Conservation (phyloP, 2,888 invertebrate species). For the Epinotia demarniana region DNA sequence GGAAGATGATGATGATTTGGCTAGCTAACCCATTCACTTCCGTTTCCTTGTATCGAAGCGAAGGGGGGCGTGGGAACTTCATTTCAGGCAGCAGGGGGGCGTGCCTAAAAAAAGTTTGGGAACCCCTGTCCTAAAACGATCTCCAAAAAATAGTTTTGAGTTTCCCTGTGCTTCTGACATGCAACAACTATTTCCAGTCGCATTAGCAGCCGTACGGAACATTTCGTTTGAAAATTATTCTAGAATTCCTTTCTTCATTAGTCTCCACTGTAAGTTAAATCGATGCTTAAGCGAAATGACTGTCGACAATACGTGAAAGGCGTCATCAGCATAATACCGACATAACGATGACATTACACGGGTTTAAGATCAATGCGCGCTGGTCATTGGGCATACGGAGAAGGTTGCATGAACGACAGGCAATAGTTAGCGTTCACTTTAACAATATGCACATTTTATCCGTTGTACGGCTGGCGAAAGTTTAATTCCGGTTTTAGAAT, state of each 20-base stretch:
- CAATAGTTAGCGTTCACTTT: constrained; percentile 1
- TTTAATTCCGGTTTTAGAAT: constrained; percentile 37
- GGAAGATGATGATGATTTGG: too few species aligned
- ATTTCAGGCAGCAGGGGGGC: too few species aligned
- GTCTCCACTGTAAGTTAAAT: constrained; percentile 9
- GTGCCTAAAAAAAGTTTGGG: too few species aligned
- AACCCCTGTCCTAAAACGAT: too few species aligned
- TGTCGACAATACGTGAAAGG: constrained; percentile 32
- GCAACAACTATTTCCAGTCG: too few species aligned
- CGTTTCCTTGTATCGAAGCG: too few species aligned
- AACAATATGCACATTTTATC: not conserved
- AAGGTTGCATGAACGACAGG: constrained; percentile 1
- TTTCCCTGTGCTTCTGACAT: too few species aligned
- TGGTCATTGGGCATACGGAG: constrained; percentile 3
- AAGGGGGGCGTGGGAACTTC: too few species aligned
- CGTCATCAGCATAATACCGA: constrained; percentile 8
- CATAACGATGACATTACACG: constrained; percentile 3
- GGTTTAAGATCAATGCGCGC: constrained; percentile 5
- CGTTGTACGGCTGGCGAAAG: constrained; percentile 40
- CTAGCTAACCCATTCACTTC: too few species aligned
- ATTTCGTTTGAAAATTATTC: too few species aligned
- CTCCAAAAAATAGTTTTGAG: too few species aligned
- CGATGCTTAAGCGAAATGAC: constrained; percentile 19
- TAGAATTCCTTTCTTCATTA: not conserved
- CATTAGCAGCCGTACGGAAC: too few species aligned